Conservation (phyloP, 2,888 invertebrate species). For the Drosophila bunnanda region DNA sequence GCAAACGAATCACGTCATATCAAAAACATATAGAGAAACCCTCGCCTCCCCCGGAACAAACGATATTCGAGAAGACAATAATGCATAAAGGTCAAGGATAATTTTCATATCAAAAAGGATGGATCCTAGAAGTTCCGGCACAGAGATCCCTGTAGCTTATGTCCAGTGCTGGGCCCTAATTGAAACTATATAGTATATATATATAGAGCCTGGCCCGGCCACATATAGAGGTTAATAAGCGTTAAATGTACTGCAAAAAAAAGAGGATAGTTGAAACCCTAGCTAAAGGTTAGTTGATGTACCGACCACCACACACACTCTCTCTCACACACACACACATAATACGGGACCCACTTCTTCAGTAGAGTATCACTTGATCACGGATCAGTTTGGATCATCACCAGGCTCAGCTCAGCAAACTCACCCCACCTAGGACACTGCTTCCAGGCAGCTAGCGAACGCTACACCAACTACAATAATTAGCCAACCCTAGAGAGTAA, state of each 20-base stretch:
- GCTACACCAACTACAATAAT: constrained; percentile 63
- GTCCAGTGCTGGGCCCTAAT: constrained; percentile 11
- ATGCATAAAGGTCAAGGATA: constrained; percentile 7
- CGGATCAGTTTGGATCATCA: constrained; percentile 53
- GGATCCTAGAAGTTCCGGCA: neutral
- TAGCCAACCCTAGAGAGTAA: constrained; percentile 58
- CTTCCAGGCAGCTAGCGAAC: constrained; percentile 73
- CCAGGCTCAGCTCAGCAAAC: constrained; percentile 50
- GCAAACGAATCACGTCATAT: constrained; percentile 3
- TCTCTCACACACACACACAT: constrained; percentile 14
- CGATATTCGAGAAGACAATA: constrained; percentile 12
- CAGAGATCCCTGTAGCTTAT: neutral
- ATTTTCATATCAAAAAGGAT: constrained; percentile 4
- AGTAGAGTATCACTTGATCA: constrained; percentile 51
- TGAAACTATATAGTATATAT: constrained; percentile 11
- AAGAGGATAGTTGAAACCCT: constrained; percentile 37
- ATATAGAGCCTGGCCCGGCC: constrained; percentile 20
- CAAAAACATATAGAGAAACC: neutral
- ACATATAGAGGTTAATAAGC: constrained; percentile 39
- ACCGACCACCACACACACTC: constrained; percentile 18
- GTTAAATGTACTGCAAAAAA: constrained; percentile 40
- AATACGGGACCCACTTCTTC: constrained; percentile 78
- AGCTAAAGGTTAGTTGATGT: constrained; percentile 39
- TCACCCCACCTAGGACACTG: constrained; percentile 79
- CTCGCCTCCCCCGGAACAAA: neutral